Conservation (phyloP, 2,797 vertebrate species). For the Vireo griseus region DNA sequence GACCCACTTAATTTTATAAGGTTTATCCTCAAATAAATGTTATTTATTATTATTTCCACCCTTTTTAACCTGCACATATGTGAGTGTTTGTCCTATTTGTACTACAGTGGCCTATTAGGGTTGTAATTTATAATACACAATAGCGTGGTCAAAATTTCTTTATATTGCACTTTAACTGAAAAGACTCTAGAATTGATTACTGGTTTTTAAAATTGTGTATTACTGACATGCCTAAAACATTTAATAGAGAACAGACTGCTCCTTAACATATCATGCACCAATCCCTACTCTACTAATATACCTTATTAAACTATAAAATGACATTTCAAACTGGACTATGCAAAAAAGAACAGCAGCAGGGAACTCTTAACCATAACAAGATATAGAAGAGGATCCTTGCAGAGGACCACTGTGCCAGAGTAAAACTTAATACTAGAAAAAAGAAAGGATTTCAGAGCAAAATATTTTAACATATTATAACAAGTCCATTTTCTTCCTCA, state of each 20-base stretch:
- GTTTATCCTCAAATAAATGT: neutral
- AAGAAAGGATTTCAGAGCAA: neutral
- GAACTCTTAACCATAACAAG: neutral
- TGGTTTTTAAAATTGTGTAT: neutral
- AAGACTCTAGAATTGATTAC: neutral
- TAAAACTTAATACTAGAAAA: neutral
- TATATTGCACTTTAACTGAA: neutral
- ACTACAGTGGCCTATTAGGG: neutral
- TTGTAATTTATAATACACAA: neutral
- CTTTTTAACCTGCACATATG: neutral
- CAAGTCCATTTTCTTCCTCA: neutral
- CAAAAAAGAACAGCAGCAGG: neutral
- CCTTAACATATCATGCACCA: neutral
- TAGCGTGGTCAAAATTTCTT: neutral
- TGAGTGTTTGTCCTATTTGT: neutral
- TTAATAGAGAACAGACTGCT: neutral
- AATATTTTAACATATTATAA: neutral
- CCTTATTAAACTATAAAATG: neutral
- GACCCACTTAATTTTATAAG: neutral
- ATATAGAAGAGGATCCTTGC: neutral
- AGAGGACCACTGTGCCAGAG: neutral
- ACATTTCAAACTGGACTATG: neutral
- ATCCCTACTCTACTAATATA: neutral
- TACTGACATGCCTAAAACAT: neutral
- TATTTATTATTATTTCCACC: neutral